Evolutionary conservation across 2,797 vertebrate genomes (phyloP).

Genomic region (Orientallactaga sibirica): DNA sequence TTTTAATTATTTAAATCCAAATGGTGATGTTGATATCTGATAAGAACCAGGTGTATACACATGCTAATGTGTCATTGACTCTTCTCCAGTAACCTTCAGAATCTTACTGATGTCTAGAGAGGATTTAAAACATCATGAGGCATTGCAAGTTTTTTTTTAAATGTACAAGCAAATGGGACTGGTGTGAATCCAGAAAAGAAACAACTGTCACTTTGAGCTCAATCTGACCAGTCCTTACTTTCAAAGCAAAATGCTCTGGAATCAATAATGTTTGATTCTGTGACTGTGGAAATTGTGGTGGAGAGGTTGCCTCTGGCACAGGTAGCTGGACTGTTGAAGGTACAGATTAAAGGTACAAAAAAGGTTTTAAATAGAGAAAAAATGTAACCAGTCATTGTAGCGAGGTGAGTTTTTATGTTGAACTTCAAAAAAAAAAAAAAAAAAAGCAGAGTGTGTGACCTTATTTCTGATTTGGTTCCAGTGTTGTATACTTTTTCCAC

Average conservation of each 20-base stretch:
- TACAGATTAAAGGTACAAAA: too few relatives aligned
- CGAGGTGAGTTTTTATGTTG: constrained; percentile 42
- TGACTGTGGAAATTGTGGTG: too few relatives aligned
- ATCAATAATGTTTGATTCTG: background rate
- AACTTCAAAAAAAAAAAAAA: background rate
- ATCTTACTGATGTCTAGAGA: background rate
- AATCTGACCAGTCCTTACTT: constrained; percentile 45
- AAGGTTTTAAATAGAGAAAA: constrained; percentile 39
- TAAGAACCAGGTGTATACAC: constrained; percentile 21
- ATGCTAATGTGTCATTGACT: constrained; percentile 30
- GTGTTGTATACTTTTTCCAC: background rate
- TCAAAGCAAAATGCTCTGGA: background rate
- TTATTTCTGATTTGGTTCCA: background rate
- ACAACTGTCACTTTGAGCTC: background rate
- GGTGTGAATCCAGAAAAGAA: background rate
- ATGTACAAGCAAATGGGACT: background rate
- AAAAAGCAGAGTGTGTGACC: background rate
- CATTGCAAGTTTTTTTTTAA: background rate
- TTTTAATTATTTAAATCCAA: background rate
- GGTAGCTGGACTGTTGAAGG: too few relatives aligned
- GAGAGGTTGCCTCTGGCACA: too few relatives aligned
- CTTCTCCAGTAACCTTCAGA: constrained; percentile 48
- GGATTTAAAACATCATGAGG: background rate
- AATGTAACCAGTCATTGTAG: background rate
- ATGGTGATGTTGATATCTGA: constrained; percentile 44